Evolutionary conservation across 2,113 vertebrate genomes (phyloP).

Genomic region (Columbina picui): DNA sequence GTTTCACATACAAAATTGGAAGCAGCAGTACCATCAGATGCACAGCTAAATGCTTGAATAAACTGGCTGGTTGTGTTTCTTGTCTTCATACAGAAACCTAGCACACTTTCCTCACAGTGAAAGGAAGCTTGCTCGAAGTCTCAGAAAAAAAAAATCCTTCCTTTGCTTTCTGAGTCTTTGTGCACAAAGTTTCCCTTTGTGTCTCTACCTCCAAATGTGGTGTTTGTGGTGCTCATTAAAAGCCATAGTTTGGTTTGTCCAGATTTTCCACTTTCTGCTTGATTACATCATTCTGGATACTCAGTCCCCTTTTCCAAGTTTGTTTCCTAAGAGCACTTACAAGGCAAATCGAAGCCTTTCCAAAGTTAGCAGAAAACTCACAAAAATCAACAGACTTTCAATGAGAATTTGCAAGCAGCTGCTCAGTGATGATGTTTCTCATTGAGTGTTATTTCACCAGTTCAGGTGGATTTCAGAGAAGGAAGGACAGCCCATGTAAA

Average conservation of each 20-base stretch:
- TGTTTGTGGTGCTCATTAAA: conserved; percentile 15
- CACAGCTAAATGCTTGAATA: not conserved
- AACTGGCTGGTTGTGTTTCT: not conserved
- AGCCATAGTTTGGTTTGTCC: conserved; percentile 20
- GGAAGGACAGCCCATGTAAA: not conserved
- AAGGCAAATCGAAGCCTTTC: not conserved
- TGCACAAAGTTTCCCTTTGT: not conserved
- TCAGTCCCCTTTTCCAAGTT: not conserved
- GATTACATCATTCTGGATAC: not conserved
- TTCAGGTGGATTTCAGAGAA: conserved; percentile 24
- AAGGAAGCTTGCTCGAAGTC: not conserved
- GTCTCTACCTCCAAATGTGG: conserved; percentile 22
- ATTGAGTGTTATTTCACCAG: not conserved
- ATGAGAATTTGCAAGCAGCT: not conserved
- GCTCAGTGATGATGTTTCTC: not conserved
- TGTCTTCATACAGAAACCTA: not conserved
- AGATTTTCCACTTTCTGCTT: conserved; percentile 20
- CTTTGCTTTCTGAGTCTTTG: conserved; percentile 33
- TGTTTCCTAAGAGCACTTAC: not conserved
- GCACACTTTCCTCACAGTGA: not conserved
- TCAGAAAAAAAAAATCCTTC: not conserved
- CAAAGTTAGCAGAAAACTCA: not conserved
- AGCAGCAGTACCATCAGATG: not conserved
- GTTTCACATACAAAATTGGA: not conserved
- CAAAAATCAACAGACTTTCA: not conserved